Conservation (phyloP, 2,888 invertebrate genomes). For the Scaptodrosophila latifasciaeformis region DNA sequence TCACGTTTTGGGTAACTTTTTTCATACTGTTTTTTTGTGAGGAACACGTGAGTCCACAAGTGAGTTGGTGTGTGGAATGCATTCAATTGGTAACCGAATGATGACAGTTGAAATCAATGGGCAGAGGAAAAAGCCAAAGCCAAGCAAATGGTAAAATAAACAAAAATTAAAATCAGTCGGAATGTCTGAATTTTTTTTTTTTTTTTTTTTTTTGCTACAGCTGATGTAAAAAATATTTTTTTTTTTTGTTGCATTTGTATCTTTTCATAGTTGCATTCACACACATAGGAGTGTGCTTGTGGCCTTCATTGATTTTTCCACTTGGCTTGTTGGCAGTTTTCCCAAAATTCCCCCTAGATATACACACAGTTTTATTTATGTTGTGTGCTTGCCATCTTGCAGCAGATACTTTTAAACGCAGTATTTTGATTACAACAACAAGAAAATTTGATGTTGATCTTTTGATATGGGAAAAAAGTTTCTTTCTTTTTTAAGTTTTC, state of each 20-base stretch:
- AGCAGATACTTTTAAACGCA: slow-evolving; percentile 1
- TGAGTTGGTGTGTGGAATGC: slow-evolving; percentile 8
- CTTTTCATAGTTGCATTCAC: slow-evolving; percentile 1
- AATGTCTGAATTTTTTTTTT: too few relatives aligned
- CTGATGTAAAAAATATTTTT: slow-evolving; percentile 6
- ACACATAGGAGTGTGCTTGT: neutral
- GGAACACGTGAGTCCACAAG: too few relatives aligned
- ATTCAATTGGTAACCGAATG: slow-evolving; percentile 13
- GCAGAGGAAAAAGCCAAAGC: slow-evolving; percentile 19
- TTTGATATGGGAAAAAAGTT: slow-evolving; percentile 40
- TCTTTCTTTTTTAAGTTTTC: slow-evolving; percentile 29
- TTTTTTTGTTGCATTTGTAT: slow-evolving; percentile 2
- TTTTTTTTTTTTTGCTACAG: neutral
- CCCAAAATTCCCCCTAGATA: neutral
- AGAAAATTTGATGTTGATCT: slow-evolving; percentile 21
- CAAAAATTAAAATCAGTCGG: neutral
- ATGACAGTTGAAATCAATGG: slow-evolving; percentile 26
- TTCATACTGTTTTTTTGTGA: too few relatives aligned
- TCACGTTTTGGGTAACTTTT: too few relatives aligned
- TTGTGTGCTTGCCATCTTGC: neutral
- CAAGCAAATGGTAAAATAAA: neutral
- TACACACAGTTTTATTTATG: slow-evolving; percentile 25
- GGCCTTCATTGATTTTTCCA: slow-evolving; percentile 10
- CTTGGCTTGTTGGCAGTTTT: slow-evolving; percentile 8
- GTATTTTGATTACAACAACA: slow-evolving; percentile 14